Percentiles rank a stretch among this genome's conserved stretches.
Conservation (phyloP, 2,113 vertebrate species). For the Chaetura pelagica region DNA sequence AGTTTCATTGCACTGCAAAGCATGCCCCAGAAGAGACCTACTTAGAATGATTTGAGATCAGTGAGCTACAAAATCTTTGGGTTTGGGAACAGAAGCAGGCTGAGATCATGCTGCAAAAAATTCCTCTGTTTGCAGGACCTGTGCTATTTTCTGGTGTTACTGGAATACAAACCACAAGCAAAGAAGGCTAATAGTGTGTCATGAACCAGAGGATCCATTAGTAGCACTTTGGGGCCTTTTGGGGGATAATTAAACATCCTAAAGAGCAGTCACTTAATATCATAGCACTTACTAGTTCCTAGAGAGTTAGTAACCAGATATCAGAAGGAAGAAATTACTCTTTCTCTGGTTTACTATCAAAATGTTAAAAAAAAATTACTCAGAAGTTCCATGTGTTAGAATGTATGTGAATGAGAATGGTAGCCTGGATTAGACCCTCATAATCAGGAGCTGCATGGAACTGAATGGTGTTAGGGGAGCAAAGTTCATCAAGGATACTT, state of each 20-base stretch:
- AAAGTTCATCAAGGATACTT: neutral
- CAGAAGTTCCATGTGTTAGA: neutral
- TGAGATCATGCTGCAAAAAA: neutral
- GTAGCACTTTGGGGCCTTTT: conserved; percentile 24
- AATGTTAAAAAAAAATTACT: neutral
- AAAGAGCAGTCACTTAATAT: conserved; percentile 32
- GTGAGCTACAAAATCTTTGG: neutral
- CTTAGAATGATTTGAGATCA: neutral
- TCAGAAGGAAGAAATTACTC: neutral
- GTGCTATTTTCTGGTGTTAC: neutral
- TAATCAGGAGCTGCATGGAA: neutral
- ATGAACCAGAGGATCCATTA: conserved; percentile 44
- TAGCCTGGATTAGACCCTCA: neutral
- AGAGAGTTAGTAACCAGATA: conserved; percentile 2
- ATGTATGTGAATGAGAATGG: neutral
- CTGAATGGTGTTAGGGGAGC: neutral
- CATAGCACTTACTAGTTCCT: conserved; percentile 6
- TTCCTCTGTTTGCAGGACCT: neutral
- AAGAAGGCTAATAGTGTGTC: neutral
- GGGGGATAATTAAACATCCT: conserved; percentile 37
- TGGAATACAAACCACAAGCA: conserved; percentile 14
- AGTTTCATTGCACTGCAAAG: neutral
- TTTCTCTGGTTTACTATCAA: neutral
- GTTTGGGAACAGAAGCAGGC: neutral
- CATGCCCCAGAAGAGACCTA: neutral